Base-by-base conservation (phyloP, 92 coral and sea anemone species). In the Anthopleura xanthogrammica region DNA sequence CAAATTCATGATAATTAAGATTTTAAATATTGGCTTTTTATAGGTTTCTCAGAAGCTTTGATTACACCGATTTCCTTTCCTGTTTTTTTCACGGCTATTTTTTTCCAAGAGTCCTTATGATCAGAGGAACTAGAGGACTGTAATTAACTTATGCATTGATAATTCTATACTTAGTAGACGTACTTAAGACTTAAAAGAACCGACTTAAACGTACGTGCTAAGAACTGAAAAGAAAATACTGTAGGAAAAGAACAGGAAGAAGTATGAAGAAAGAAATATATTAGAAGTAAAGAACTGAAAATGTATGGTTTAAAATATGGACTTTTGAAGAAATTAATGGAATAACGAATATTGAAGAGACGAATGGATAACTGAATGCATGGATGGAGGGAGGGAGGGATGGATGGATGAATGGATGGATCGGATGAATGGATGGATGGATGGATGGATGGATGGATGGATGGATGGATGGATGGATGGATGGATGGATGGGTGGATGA, bases 1-100 rank as follows among this genome's bases (percentile, higher is more conserved):
- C 12, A 22, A 36, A 29, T 20, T 8, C 36, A 68, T 36, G 40
- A 36, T 68, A 24, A 68, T 68, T 68, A 68, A 36, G 74, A 68
- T 36, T 23, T 3, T 11, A 68, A 24, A 68, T 68, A 68, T 68
- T 68, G 74, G 42, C 14, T 68, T 29, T 29, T 8, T 29, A 24
- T 36, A 46, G 74, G 36, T 42, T 68, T 36, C 16, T 24, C 36
- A 10, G 74, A 9, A 13, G 16, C 42, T 68, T 68, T 68, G 74
- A 68, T 12, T 68, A 16, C 74, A 14, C 74, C 74, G 74, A 68
- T 68, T 68, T 68, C 74, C 74, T 68, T 36, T 68, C 41, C 24
- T 62, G 36, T 68, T 68, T 68, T 68, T 23, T 12, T 68, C 17
- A 5, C 22, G 29, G 5, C 50, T 46, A 46, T 62, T n/a, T 12